Conservation (phyloP, 2,888 invertebrate species). For the Pelosia muscerda region DNA sequence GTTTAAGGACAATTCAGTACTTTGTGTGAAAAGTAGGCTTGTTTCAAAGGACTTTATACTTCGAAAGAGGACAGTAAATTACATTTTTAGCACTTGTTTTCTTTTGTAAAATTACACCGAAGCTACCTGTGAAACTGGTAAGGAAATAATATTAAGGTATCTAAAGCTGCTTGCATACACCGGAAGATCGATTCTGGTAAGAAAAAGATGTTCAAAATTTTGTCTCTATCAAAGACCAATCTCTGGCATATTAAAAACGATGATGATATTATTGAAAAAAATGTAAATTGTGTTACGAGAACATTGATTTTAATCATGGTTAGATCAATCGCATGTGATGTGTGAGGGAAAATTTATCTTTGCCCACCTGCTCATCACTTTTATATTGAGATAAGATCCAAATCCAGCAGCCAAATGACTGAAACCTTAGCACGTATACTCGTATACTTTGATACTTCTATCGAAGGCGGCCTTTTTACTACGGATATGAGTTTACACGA, state of each 20-base stretch:
- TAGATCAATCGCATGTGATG: not conserved
- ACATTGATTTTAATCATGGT: too few species aligned
- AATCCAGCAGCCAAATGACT: not conserved
- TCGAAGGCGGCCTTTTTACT: slow-evolving; percentile 43
- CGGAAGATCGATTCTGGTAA: too few species aligned
- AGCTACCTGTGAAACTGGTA: not conserved
- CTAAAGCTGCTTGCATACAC: too few species aligned
- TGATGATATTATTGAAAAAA: too few species aligned
- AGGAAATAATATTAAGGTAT: too few species aligned
- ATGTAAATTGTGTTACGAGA: too few species aligned
- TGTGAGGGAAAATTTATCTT: not conserved
- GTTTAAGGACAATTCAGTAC: slow-evolving; percentile 18
- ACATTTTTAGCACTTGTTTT: not conserved
- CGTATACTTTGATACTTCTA: not conserved
- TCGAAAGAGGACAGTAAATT: not conserved
- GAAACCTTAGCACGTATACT: too few species aligned
- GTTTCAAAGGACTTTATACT: slow-evolving; percentile 10
- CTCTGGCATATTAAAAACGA: too few species aligned
- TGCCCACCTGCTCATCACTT: too few species aligned
- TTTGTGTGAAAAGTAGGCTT: slow-evolving; percentile 12
- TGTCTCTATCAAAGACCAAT: too few species aligned
- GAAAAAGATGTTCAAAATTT: too few species aligned
- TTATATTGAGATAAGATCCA: not conserved
- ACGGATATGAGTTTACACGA: slow-evolving; percentile 37
- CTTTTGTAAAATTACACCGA: not conserved